Percentiles rank a stretch among this genome's conserved stretches.
phyloP scores from a whole-genome alignment of 2,888 invertebrate species.

The Cactoblastis cactorum region DNA sequence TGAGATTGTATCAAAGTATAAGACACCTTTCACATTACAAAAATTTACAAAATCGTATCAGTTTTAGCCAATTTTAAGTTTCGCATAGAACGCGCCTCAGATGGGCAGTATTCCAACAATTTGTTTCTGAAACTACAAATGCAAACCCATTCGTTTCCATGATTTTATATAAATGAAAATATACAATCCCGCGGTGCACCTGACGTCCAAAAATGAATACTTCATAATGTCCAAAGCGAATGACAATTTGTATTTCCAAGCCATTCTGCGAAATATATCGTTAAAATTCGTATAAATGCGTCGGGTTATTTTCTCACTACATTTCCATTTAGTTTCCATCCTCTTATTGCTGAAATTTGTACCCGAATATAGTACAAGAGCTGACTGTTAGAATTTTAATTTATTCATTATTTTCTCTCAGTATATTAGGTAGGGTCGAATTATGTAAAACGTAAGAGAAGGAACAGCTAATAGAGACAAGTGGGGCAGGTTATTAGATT shows the following conservation, averaged over 20 bases:
- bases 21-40: too few species aligned
- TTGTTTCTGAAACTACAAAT: slow-evolving; percentile 25
- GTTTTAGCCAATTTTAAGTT: slow-evolving; percentile 22
- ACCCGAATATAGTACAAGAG: not conserved
- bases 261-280: slow-evolving; percentile 7
- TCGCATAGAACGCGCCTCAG: slow-evolving; percentile 18
- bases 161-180: slow-evolving; percentile 25
- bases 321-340: not conserved
- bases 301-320: not conserved
- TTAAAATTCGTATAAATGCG: not conserved
- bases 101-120: slow-evolving; percentile 26
- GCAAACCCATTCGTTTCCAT: slow-evolving; percentile 24
- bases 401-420: slow-evolving; percentile 20
- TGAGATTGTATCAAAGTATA: too few species aligned
- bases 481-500: slow-evolving; percentile 43
- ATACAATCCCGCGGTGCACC: slow-evolving; percentile 20
- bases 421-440: slow-evolving; percentile 18
- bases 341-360: not conserved
- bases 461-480: slow-evolving; percentile 37
- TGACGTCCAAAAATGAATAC: slow-evolving; percentile 17
- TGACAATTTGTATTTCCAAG: slow-evolving; percentile 9
- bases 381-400: slow-evolving; percentile 12
- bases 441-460: slow-evolving; percentile 24
- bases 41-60: slow-evolving; percentile 9
- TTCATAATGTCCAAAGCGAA: slow-evolving; percentile 11